phyloP scores from a whole-genome alignment of 2,888 invertebrate genomes.

The Napeogenes sylphis region DNA sequence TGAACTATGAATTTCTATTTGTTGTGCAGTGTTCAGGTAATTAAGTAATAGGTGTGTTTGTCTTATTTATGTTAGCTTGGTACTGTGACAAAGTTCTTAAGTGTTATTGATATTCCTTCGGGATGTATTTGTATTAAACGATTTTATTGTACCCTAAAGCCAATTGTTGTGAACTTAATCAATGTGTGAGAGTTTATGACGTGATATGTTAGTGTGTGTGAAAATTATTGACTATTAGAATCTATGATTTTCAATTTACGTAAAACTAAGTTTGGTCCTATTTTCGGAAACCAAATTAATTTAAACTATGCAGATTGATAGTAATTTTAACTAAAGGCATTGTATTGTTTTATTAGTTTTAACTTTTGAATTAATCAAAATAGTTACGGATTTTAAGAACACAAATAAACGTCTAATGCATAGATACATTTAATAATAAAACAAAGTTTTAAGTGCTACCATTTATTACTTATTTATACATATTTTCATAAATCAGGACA shows the following conservation, averaged over 20 bases:
- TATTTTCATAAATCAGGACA: no score
- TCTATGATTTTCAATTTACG: neutral
- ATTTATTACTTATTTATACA: no score
- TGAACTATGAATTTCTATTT: constrained; percentile 75
- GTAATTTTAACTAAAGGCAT: no score
- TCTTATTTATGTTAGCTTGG: constrained; percentile 29
- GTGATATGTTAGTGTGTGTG: neutral
- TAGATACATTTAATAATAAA: no score
- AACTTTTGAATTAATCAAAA: no score
- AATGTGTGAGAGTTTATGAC: neutral
- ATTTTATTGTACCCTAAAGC: constrained; percentile 3
- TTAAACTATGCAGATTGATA: no score
- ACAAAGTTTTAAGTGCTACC: no score
- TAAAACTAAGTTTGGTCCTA: no score
- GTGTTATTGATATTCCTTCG: constrained; percentile 26
- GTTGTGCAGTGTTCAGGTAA: constrained; percentile 66
- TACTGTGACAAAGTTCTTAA: constrained; percentile 20
- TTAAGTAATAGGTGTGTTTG: constrained; percentile 58
- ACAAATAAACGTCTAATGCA: no score
- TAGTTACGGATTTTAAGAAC: no score
- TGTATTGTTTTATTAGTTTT: no score
- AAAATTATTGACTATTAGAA: neutral
- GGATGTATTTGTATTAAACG: constrained; percentile 6
- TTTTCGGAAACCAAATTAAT: no score
- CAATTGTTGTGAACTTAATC: neutral